These are phyloP conservation scores for Plutomurus gul DNA, from an alignment of 1,140 invertebrate genomes.

Conservation along the genomic window DNA sequence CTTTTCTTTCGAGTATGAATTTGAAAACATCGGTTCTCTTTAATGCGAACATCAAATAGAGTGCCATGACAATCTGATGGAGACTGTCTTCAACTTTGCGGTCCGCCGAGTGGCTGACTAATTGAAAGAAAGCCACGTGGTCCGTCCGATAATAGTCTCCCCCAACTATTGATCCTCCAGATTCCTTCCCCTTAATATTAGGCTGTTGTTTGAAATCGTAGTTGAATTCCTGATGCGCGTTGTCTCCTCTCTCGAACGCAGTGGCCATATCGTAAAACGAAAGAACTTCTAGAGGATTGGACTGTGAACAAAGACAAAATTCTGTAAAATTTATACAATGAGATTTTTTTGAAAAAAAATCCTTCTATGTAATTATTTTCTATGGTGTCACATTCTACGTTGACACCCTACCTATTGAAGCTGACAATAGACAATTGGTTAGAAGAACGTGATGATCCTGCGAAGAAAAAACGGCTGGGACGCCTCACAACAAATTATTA, in stretches of 20 bases:
- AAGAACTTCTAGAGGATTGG: not conserved
- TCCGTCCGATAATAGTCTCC: constrained; percentile 60
- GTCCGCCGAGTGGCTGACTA: constrained; percentile 72
- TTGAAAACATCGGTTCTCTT: not conserved
- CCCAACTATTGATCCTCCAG: not conserved
- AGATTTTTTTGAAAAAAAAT: not conserved
- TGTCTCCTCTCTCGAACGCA: not conserved
- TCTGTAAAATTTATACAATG: not conserved
- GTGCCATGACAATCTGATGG: not conserved
- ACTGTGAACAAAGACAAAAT: not conserved
- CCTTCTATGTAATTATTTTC: too few species aligned
- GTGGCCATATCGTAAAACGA: constrained; percentile 3
- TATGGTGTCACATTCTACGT: too few species aligned
- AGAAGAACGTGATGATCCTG: too few species aligned
- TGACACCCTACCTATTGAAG: too few species aligned
- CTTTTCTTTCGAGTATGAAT: not conserved
- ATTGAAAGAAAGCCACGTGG: constrained; percentile 69
- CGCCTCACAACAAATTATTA: too few species aligned
- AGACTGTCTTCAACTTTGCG: not conserved
- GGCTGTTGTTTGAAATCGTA: not conserved
- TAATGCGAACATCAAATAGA: not conserved
- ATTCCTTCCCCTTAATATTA: not conserved
- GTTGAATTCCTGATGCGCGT: not conserved
- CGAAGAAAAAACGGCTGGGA: too few species aligned
- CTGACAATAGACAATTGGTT: too few species aligned